A percentile compares a stretch with the other conserved stretches of the same genome.
Conservation (phyloP, 2,888 invertebrate species). For the Diaphora mendica region DNA sequence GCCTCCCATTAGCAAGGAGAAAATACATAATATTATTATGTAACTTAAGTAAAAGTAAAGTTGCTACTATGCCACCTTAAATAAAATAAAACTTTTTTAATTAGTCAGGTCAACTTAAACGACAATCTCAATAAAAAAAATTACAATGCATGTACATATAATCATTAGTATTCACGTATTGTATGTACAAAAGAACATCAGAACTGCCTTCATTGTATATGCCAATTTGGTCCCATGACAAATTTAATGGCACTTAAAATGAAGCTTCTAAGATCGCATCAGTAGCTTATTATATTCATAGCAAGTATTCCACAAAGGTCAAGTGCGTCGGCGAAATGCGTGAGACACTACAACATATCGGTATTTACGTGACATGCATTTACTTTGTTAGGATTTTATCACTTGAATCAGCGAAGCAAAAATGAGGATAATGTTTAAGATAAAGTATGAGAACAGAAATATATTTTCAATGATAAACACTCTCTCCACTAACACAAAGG, state of each 20-base stretch:
- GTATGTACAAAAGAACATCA: not conserved
- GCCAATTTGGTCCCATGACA: not conserved
- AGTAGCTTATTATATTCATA: not conserved
- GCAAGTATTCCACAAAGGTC: slow-evolving; percentile 8
- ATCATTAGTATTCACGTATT: not conserved
- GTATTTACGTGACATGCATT: slow-evolving; percentile 8
- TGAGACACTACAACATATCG: slow-evolving; percentile 8
- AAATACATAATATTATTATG: too few species aligned
- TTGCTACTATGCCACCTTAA: too few species aligned
- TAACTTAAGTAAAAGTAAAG: too few species aligned
- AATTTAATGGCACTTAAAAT: not conserved
- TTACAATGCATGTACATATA: too few species aligned
- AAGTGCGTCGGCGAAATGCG: slow-evolving; percentile 15
- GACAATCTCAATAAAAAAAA: too few species aligned
- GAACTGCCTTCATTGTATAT: not conserved
- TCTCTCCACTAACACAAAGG: not conserved
- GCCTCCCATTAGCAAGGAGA: too few species aligned
- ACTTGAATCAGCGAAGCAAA: not conserved
- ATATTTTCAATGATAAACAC: not conserved
- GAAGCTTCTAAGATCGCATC: not conserved
- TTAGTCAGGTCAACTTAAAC: too few species aligned
- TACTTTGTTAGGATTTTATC: not conserved
- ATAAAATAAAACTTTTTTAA: too few species aligned
- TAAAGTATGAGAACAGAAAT: not conserved
- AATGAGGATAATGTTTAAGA: not conserved